Base-by-base conservation (phyloP, 2,797 vertebrate genomes). In the Phoxinus dragarum region DNA sequence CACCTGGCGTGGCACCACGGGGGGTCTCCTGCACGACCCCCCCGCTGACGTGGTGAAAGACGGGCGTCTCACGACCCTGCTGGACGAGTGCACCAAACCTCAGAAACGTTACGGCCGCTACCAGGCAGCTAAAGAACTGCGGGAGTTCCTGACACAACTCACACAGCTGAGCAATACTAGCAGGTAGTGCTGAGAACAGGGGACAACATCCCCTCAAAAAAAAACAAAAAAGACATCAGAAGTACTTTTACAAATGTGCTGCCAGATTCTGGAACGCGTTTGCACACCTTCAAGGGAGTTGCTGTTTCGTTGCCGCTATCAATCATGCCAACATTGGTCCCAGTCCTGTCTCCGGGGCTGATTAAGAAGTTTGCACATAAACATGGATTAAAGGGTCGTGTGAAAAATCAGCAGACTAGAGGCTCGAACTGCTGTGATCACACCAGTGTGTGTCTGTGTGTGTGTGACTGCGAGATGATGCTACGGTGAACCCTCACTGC, bases 11-110 rank as follows among this genome's bases (percentile, higher is more conserved):
- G 98, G 98, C 88, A 97, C 97, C 88, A 98, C 97, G 0, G 98
- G 98, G 67, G 98, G 98, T 79, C 97, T 99, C 17, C 97, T 99
- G 85, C 98, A 99, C 5, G 96, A 98, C 92, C 97, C 97, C 80
- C 98, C 98, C 0, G 92, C 96, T 84, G 96, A 97, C 88, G 94
- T 99, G 93, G 95, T 96, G 96, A 97, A 96, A 96, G 98, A 97
- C 0, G 97, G 98, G 87, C 97, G 95, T 27, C 97, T 99, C 0
- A 95, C 95, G 89, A 93, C 96, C 89, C 95, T 99, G 95, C 92
- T 99, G 92, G 97, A 99, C 80, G 98, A 99, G 94, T 99, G 98
- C 93, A 97, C 98, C 94, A 96, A 95, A 93, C 98, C 98, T 93
- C 97, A 97, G 95, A 97, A 96, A 91, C 95, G 94, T 80, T 98